These are phyloP conservation scores for Xanthorhoe designata DNA, from an alignment of 2,888 invertebrate genomes.

Conservation along the genomic window DNA sequence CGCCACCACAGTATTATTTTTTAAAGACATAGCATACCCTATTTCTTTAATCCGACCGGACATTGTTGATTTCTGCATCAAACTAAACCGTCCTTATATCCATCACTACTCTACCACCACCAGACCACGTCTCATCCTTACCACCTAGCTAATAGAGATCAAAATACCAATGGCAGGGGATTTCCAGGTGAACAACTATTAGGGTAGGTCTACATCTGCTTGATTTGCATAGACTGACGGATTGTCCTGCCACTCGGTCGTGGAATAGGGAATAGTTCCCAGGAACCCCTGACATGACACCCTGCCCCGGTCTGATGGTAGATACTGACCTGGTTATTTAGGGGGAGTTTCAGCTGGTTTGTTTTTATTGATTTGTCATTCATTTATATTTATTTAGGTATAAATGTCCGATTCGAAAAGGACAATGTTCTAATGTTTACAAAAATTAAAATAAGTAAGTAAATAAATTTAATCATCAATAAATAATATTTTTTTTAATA, in stretches of 20 bases:
- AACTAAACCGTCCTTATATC: slow-evolving; percentile 15
- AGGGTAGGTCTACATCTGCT: slow-evolving; percentile 61
- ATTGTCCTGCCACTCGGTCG: slow-evolving; percentile 66
- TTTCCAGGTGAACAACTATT: slow-evolving; percentile 1
- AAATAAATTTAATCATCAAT: no score
- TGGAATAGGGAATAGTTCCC: slow-evolving; percentile 12
- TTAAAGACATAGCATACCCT: slow-evolving; percentile 33
- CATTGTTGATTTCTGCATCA: slow-evolving; percentile 42
- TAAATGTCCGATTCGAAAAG: neutral
- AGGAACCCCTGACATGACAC: slow-evolving; percentile 42
- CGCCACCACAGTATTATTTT: neutral
- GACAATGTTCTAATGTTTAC: neutral
- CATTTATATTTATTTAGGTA: neutral
- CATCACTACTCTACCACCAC: neutral
- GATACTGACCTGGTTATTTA: slow-evolving; percentile 38
- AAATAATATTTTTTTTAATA: no score
- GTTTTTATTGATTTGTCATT: slow-evolving; percentile 19
- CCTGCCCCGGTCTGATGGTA: slow-evolving; percentile 28
- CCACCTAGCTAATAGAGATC: slow-evolving; percentile 12
- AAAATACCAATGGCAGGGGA: slow-evolving; percentile 14
- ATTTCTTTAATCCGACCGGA: slow-evolving; percentile 48
- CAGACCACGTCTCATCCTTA: neutral
- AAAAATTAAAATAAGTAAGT: neutral
- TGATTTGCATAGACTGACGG: slow-evolving; percentile 71
- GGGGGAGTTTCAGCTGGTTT: slow-evolving; percentile 34